Evolutionary conservation across 2,113 vertebrate genomes (phyloP), one percentile per base, ranked within the genome.

Genomic region (Bufo bufo): DNA sequence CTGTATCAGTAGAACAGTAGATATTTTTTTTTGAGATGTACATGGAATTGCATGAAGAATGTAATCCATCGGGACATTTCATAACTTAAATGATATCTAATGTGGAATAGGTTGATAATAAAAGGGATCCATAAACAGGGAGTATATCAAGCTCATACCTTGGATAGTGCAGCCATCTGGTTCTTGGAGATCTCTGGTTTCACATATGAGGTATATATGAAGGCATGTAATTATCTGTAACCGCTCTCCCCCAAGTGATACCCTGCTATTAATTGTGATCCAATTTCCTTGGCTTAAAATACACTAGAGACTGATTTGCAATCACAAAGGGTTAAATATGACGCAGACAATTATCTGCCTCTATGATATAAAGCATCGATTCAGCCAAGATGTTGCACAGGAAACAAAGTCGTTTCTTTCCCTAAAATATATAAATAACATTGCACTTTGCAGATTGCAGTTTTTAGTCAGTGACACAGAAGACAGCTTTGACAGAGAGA

Each of bases 401-500:
- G 4, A 8, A 77, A 52, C 71, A 77, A 52, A n/a, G 65, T 69
- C 52, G 49, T 13, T 79, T 56, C 43, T 74, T 59, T 81, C 17
- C 20, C 17, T 59, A 61, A 33, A 59, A 19, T 45, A 45, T 43
- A 45, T 71, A 71, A 84, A 71, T 69, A 71, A 33, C 9, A 4
- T 84, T 84, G 33, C 65, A 71, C 82, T 54, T 59, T 74, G 54
- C 54, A 74, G 65, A 56, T 58, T 58, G 23, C 3, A 14, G 52
- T 59, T 81, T 82, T 58, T 82, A 72, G 47, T 16, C 33, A 71
- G 16, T 87, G 86, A 87, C 78, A 81, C 2, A 43, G 4, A 56
- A 87, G 79, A 88, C 69, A 88, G 69, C 56, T 82, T 66, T 82
- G 65, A 75, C 79, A 82, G 47, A 61, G 66, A 82, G 79, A 56